These are phyloP conservation scores for Nipponacmea schrenckii DNA, from an alignment of 2,888 invertebrate genomes.

Conservation along the genomic window DNA sequence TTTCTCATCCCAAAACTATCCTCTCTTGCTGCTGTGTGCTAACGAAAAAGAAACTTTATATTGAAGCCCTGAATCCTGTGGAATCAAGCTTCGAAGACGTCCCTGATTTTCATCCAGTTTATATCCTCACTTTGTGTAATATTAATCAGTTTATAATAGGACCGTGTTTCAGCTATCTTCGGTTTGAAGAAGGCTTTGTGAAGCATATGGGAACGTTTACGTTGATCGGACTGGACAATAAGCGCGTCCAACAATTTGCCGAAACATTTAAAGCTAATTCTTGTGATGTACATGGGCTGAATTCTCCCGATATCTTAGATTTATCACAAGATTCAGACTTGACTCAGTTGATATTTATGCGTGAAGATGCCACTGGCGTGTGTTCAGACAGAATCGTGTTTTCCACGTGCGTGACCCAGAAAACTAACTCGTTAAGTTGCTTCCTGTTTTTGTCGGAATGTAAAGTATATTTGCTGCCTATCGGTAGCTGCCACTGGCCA, in stretches of 20 bases:
- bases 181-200: conserved; percentile 63
- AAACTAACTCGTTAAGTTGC: conserved; percentile 33
- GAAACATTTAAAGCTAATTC: conserved; percentile 13
- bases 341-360: conserved; percentile 42
- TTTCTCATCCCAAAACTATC: conserved; percentile 38
- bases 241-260: conserved; percentile 50
- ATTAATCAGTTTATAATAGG: conserved; percentile 62
- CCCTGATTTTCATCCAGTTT: conserved; percentile 57
- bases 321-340: conserved; percentile 45
- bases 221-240: conserved; percentile 50
- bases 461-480: conserved; percentile 55
- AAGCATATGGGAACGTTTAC: conserved; percentile 59
- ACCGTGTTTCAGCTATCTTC: conserved; percentile 52
- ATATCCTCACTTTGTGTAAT: conserved; percentile 59
- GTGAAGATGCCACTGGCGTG: conserved; percentile 47
- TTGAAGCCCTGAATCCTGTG: conserved; percentile 43
- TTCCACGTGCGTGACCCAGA: conserved; percentile 38
- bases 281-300: not conserved
- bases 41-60: conserved; percentile 50
- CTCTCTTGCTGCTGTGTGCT: conserved; percentile 57
- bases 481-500: conserved; percentile 54
- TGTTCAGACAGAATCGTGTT: conserved; percentile 51
- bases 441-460: conserved; percentile 57
- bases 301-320: conserved; percentile 41
- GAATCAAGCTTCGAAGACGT: conserved; percentile 45